Evolutionary conservation across 2,888 invertebrate species (phyloP).

Genomic region (Molorchus minor): DNA sequence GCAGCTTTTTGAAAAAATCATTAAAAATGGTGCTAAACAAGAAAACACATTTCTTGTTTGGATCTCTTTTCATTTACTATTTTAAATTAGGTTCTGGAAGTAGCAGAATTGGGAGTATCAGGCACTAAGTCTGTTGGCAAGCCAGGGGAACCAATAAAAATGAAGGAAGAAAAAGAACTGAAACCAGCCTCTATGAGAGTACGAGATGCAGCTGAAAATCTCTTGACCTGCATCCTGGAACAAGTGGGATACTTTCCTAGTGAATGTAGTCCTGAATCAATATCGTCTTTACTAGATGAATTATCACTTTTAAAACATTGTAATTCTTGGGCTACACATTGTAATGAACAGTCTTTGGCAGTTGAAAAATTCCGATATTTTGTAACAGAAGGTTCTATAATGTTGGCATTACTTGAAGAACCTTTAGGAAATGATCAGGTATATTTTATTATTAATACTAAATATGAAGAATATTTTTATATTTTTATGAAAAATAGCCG

Average conservation of each 20-base stretch:
- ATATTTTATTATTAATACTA: no score
- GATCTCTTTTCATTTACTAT: no score
- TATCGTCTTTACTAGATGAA: constrained; percentile 90
- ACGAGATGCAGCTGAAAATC: constrained; percentile 94
- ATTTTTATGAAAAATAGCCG: no score
- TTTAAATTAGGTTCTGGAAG: constrained; percentile 73
- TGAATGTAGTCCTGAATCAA: constrained; percentile 83
- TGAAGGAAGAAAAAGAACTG: constrained; percentile 95
- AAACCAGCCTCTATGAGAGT: constrained; percentile 98
- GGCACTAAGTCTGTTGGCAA: constrained; percentile 91
- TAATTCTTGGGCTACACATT: constrained; percentile 68
- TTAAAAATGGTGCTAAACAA: no score
- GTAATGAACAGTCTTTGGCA: constrained; percentile 67
- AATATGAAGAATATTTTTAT: no score
- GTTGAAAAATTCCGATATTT: constrained; percentile 85
- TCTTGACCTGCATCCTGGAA: constrained; percentile 90
- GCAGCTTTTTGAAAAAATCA: no score
- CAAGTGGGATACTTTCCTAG: constrained; percentile 88
- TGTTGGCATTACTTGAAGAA: constrained; percentile 90
- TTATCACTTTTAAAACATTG: constrained; percentile 81
- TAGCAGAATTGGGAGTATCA: constrained; percentile 96
- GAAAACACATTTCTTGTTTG: no score
- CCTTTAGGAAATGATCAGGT: constrained; percentile 78
- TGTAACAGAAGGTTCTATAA: constrained; percentile 88
- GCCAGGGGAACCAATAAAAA: constrained; percentile 87